Evolutionary conservation across 2,888 invertebrate species (phyloP), one percentile per base, ranked within the genome.

Genomic region (Drosophila austrosaltans): DNA sequence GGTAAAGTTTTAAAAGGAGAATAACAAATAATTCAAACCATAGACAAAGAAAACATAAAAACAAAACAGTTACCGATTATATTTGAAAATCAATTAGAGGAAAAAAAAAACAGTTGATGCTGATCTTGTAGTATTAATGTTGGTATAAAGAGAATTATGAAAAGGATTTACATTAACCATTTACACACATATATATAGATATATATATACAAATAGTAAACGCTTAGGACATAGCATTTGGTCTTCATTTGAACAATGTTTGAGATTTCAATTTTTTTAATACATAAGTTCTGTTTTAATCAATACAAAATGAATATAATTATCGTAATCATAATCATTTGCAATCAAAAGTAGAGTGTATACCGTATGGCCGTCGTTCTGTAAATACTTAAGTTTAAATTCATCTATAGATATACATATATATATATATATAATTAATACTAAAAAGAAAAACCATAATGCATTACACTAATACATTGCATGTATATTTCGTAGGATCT

Each of bases 361-460:
- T 39, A 57, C 57, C 36, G 39, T 28, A 63, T 70, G 53, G 73
- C 40, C 61, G 66, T 80, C 61, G 62, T 80, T 82, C 75, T 82
- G 86, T 85, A 82, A 82, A 82, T 85, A 82, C 72, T 82, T 85
- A 75, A 75, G 85, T 85, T 80, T 60, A 72, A 67, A 53, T 69
- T 57, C 57, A 58, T 42, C 36, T 22, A 16, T 56, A 63, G 42
- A 63, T 53, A 63, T 22, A 68, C 62, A 42, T 62, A 68, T 56
- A 57, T 62, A 69, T 66, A 30, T 59, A 57, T 64, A 61, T 58
- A 65, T 57, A 66, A 62, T 58, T 66, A 60, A 58, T 72, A 76
- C 78, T 75, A 73, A 82, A 36, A 85, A 73, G 72, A 82, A 36
- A 85, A 73, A 75, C 48, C 48, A 48, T 48, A 48, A 25, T 48